A percentile compares a stretch with the other conserved stretches of the same genome.
phyloP scores from a whole-genome alignment of 1,140 invertebrate genomes.

The Episyrphus balteatus region DNA sequence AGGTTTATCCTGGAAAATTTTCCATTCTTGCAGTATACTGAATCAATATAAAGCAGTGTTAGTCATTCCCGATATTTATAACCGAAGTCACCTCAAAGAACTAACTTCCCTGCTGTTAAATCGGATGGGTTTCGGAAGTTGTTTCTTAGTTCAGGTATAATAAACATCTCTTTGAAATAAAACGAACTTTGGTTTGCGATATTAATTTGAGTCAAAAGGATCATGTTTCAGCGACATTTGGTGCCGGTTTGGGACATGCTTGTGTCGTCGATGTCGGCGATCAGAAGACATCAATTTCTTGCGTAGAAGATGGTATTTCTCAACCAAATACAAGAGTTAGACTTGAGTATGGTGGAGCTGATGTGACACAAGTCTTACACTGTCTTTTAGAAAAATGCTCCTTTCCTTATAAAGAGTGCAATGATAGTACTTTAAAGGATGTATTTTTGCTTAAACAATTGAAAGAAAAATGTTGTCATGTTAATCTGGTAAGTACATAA shows the following conservation, averaged over 20 bases:
- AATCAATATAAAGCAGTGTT: slow-evolving; percentile 77
- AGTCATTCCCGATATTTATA: slow-evolving; percentile 85
- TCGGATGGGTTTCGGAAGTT: slow-evolving; percentile 79
- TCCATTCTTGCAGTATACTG: slow-evolving; percentile 60
- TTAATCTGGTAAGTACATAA: slow-evolving; percentile 60
- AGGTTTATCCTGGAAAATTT: slow-evolving; percentile 39
- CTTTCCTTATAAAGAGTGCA: slow-evolving; percentile 76
- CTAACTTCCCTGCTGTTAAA: slow-evolving; percentile 69
- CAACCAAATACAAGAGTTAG: slow-evolving; percentile 72
- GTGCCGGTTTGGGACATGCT: slow-evolving; percentile 79
- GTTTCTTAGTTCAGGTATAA: slow-evolving; percentile 73
- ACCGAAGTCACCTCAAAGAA: slow-evolving; percentile 75
- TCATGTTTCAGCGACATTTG: slow-evolving; percentile 88
- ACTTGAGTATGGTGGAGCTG: slow-evolving; percentile 81
- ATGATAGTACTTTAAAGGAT: slow-evolving; percentile 56
- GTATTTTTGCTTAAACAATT: slow-evolving; percentile 67
- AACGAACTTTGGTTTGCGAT: neutral
- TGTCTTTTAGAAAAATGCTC: slow-evolving; percentile 79
- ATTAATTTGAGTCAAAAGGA: slow-evolving; percentile 45
- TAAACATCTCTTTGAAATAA: neutral
- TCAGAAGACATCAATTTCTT: slow-evolving; percentile 90
- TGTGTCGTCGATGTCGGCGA: slow-evolving; percentile 94
- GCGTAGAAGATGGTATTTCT: slow-evolving; percentile 92
- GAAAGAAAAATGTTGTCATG: slow-evolving; percentile 84
- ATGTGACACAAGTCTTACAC: slow-evolving; percentile 75